Percentiles rank a stretch among this genome's conserved stretches.
Conservation (phyloP, 2,113 vertebrate species). For the Dicerorhinus sumatrensis region DNA sequence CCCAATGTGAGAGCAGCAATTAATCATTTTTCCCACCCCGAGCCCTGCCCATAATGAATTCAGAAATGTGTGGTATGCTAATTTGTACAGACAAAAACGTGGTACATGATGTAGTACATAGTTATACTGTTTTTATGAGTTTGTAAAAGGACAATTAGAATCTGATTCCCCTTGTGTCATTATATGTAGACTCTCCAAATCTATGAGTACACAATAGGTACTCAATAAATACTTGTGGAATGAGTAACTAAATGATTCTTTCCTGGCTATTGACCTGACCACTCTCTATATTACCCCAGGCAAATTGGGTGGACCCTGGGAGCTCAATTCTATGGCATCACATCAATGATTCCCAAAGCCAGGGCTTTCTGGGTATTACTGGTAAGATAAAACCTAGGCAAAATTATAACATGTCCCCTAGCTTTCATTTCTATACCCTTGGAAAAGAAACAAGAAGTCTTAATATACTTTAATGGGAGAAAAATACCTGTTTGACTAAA, state of each 20-base stretch:
- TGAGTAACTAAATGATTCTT: background rate
- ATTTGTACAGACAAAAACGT: background rate
- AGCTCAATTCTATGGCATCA: background rate
- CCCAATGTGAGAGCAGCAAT: background rate
- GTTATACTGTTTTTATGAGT: background rate
- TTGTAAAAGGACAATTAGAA: background rate
- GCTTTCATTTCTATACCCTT: conserved; percentile 21
- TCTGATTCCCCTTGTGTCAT: background rate
- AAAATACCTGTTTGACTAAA: background rate
- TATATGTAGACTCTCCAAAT: background rate
- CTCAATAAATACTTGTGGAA: background rate
- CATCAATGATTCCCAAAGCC: background rate
- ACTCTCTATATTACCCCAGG: background rate
- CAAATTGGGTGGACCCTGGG: background rate
- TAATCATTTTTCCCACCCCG: background rate
- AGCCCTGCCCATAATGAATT: background rate
- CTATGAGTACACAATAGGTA: background rate
- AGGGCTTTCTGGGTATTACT: background rate
- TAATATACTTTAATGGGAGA: background rate
- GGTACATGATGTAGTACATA: background rate
- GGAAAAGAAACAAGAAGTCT: background rate
- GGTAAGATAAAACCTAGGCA: background rate
- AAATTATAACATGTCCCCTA: background rate
- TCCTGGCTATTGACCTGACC: background rate
- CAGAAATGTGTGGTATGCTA: background rate